Percentiles rank a stretch among this genome's conserved stretches.
These are phyloP conservation scores for Oryzias curvinotus DNA, from an alignment of 2,113 vertebrate species.

Conservation along the genomic window DNA sequence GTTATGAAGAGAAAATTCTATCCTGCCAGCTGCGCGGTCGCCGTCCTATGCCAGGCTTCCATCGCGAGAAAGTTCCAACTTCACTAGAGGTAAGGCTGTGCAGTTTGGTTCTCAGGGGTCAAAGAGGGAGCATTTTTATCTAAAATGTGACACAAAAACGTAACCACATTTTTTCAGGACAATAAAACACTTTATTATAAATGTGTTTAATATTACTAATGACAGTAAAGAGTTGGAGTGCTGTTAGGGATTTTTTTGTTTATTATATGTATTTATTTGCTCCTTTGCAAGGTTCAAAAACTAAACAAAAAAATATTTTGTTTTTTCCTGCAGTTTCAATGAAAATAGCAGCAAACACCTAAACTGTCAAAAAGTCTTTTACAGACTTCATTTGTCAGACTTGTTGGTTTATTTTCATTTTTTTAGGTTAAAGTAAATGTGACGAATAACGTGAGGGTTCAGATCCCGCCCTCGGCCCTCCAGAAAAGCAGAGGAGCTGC, in stretches of 20 bases:
- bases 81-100: slow-evolving; percentile 40
- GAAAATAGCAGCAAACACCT: too few species aligned
- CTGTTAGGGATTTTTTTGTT: too few species aligned
- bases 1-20: slow-evolving; percentile 32
- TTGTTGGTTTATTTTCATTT: not conserved
- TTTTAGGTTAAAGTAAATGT: slow-evolving; percentile 2
- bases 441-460: not conserved
- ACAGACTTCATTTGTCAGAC: not conserved
- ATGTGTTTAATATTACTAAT: too few species aligned
- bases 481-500: not conserved
- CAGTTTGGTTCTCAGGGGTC: not conserved
- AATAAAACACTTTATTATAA: too few species aligned
- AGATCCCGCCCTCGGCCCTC: slow-evolving; percentile 59
- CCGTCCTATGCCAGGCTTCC: fast-evolving
- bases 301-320: too few species aligned
- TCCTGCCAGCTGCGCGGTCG: not conserved
- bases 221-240: too few species aligned
- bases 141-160: too few species aligned
- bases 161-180: too few species aligned
- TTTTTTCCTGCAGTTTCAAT: too few species aligned
- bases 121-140: too few species aligned
- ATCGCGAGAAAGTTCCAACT: fast-evolving
- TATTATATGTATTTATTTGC: too few species aligned
- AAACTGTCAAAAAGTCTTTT: not conserved
- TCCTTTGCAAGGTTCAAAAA: too few species aligned